Evolutionary conservation across 1,140 invertebrate species (phyloP), one percentile per base, ranked within the genome.

Genomic region (Sipha flava): DNA sequence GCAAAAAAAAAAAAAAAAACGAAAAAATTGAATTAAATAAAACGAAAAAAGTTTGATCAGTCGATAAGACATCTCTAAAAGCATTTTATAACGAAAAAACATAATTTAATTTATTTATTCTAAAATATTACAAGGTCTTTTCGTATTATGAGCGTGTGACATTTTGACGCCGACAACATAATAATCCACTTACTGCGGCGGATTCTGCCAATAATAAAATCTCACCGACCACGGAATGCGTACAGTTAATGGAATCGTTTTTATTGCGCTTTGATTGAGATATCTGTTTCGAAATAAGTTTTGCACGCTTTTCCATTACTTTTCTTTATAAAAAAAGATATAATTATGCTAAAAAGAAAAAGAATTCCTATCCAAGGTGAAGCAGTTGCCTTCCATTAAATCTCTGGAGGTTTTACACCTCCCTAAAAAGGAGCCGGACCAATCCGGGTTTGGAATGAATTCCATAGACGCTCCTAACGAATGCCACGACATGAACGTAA

Each of bases 401-500:
- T 37, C 18, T 34, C 64, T 14, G 62, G 62, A 21, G 64, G 23
- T 68, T 26, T 40, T 64, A 68, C 31, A 45, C 21, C 37, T 21
- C 40, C 12, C 21, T 68, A 45, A 40, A 40, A 40, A 70, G 34
- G 21, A 43, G 21, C 37, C 34, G 34, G 64, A 66, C 37, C n/a
- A 23, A 66, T 43, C 37, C 21, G 37, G 21, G 29, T 31, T 1
- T n/a, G 66, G 47, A 70, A 70, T 70, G 66, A 43, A 70, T 70
- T 31, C 23, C 7, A 16, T 12, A 40, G 64, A 29, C 4, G 40
- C 10, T 43, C 37, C 45, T 29, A 77, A 77, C 73, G 52, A 77
- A 77, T 57, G 73, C 59, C 73, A 34, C 49, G 52, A 59, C 73
- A 47, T 37, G 70, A 18, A 75, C 68, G 72, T 77, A 77, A 77